phyloP scores from a whole-genome alignment of 2,888 invertebrate genomes.

The Caenorhabditis sp. region DNA sequence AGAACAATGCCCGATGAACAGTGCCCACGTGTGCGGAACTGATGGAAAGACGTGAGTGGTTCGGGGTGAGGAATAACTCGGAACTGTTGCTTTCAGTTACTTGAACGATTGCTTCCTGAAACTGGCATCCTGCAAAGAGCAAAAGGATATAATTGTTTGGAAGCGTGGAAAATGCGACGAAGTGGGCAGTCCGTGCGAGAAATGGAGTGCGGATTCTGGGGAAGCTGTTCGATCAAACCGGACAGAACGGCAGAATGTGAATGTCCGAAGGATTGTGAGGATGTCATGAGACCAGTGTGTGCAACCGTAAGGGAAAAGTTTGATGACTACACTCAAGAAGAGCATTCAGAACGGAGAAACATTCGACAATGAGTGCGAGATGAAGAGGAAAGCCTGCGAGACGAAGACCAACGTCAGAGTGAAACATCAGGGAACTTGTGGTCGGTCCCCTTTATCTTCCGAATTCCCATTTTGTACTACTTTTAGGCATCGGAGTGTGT shows the following conservation, averaged over 20 bases:
- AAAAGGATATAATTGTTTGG: constrained; percentile 85
- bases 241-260: constrained; percentile 59
- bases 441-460: constrained; percentile 77
- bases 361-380: constrained; percentile 89
- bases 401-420: constrained; percentile 80
- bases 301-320: constrained; percentile 53
- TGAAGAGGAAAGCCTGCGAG: constrained; percentile 82
- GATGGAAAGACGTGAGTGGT: constrained; percentile 81
- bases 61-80: too few species aligned
- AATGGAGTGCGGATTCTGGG: constrained; percentile 86
- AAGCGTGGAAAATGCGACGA: constrained; percentile 89
- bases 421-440: constrained; percentile 81
- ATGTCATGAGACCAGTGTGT: constrained; percentile 71
- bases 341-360: constrained; percentile 85
- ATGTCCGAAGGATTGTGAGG: constrained; percentile 65
- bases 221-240: constrained; percentile 84
- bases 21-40: constrained; percentile 85
- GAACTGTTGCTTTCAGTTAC: constrained; percentile 77
- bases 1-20: constrained; percentile 85
- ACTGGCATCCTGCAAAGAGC: constrained; percentile 85
- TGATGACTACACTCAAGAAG: too few species aligned
- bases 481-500: constrained; percentile 67
- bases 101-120: constrained; percentile 88
- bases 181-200: constrained; percentile 72
- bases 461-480: neutral